These are phyloP conservation scores for Anoplophora glabripennis DNA, from an alignment of 1,140 invertebrate species.

Conservation along the genomic window DNA sequence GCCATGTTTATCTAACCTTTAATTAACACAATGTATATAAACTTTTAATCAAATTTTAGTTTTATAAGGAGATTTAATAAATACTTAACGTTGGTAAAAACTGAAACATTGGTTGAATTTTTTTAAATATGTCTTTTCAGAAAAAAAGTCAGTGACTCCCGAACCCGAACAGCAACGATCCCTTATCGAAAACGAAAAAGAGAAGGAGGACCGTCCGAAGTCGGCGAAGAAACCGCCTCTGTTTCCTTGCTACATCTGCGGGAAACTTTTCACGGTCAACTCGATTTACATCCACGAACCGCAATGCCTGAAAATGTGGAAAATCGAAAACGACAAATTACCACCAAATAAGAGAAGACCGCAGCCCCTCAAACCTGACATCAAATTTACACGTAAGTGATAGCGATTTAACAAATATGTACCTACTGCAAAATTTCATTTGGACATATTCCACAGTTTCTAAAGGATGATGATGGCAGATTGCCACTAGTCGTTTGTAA, in stretches of 20 bases:
- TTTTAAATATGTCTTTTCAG: too few species aligned
- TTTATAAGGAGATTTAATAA: too few species aligned
- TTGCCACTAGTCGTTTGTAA: too few species aligned
- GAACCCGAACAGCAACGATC: neutral
- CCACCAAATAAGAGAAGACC: slow-evolving; percentile 58
- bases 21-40: too few species aligned
- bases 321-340: slow-evolving; percentile 64
- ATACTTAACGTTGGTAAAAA: too few species aligned
- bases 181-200: slow-evolving; percentile 9
- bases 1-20: too few species aligned
- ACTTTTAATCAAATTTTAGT: too few species aligned
- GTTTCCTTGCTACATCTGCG: slow-evolving; percentile 71
- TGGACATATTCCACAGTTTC: too few species aligned
- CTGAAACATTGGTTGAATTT: too few species aligned
- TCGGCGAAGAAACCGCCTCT: slow-evolving; percentile 38
- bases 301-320: slow-evolving; percentile 75
- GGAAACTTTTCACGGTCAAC: slow-evolving; percentile 68
- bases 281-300: slow-evolving; percentile 75
- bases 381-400: slow-evolving; percentile 52
- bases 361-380: slow-evolving; percentile 63
- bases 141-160: neutral
- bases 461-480: too few species aligned
- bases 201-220: slow-evolving; percentile 28
- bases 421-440: too few species aligned
- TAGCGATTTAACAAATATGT: too few species aligned